Evolutionary conservation across 2,888 invertebrate species (phyloP), one percentile per base, ranked within the genome.

Genomic region (Malthinus seriepunctatus): DNA sequence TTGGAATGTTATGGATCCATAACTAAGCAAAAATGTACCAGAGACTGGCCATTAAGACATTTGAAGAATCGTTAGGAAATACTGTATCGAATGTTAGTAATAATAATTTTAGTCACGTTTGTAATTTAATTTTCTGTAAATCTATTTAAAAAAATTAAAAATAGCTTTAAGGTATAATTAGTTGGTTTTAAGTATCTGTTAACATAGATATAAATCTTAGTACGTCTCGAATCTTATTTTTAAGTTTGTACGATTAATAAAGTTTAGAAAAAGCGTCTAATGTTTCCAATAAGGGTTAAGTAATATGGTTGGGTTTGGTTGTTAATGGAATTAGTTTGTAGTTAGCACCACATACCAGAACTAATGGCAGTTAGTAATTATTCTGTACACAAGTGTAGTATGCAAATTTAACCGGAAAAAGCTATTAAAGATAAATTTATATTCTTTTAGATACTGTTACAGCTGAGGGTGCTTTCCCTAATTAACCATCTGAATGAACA

Each of bases 401-500:
- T 37, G 38, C 33, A 47, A 32, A 47, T 47, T 14, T 33, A 33
- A 51, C 33, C 42, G 52, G 48, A 57, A 57, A 46, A 45, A 52
- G 42, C 57, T 52, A 31, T 57, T 57, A 57, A 52, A 57, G 32
- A 45, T 45, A 45, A 31, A 45, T 45, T 45, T 32, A 45, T 45
- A 32, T 45, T 31, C 32, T 32, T 48, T 46, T 55, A 49, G 37
- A 32, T 33, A 35, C 55, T 14, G 15, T 5, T 23, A 23, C 44
- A 23, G 42, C 23, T 32, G 31, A n/a, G 32, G 57, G 39, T 37
- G 45, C 32, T 44, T 32, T 33, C 49, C 49, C 45, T 60, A 60
- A 60, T 60, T 55, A 55, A 50, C 60, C 38, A 55, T 55, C 46
- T 55, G 15, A 55, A 55, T 42, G 37, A 23, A 51, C 46, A 51